Conservation (phyloP, 2,797 vertebrate species). For the Pipistrellus pipistrellus region DNA sequence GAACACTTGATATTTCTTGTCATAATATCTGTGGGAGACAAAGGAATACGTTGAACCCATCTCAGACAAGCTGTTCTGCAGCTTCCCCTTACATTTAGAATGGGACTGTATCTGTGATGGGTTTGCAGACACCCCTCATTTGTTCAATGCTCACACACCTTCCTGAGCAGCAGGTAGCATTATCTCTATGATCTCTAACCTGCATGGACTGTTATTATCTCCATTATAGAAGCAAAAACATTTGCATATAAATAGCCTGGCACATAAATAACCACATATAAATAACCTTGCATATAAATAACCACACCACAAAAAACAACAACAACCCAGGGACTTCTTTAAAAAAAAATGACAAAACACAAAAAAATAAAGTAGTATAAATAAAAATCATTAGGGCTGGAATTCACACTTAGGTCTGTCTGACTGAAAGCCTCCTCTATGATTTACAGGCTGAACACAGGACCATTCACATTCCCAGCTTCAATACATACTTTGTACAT, state of each 20-base stretch:
- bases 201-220: background rate
- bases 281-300: background rate
- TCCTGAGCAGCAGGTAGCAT: background rate
- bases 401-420: background rate
- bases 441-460: background rate
- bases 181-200: background rate
- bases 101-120: background rate
- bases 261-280: background rate
- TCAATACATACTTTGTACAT: background rate
- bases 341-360: no score
- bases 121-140: background rate
- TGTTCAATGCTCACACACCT: background rate
- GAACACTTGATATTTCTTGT: slow-evolving; percentile 95
- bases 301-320: no score
- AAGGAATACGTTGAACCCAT: background rate
- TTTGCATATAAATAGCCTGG: background rate
- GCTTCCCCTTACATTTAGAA: background rate
- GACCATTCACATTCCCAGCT: background rate
- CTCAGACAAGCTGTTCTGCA: background rate
- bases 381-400: background rate
- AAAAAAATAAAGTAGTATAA: background rate
- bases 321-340: no score
- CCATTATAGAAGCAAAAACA: background rate
- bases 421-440: background rate
- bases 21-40: slow-evolving; percentile 92